phyloP scores from a whole-genome alignment of 2,888 invertebrate genomes.

The Tachina fera region DNA sequence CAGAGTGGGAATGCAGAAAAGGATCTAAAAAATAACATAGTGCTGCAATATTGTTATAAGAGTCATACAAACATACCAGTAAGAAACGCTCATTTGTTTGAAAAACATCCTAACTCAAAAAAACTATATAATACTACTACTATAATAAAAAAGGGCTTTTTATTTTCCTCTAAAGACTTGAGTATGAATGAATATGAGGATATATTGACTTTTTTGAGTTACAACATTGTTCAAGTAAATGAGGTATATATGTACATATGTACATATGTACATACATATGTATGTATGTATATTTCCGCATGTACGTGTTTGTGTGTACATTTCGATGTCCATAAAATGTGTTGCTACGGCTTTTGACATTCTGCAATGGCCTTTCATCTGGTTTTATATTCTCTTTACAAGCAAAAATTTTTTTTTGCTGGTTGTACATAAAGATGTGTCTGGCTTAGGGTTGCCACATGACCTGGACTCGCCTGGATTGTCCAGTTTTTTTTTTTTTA shows the following conservation, averaged over 20 bases:
- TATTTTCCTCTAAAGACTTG: no score
- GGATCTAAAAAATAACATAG: not conserved
- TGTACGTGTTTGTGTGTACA: not conserved
- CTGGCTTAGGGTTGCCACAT: no score
- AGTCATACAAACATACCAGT: not conserved
- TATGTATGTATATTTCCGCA: not conserved
- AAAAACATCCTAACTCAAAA: no score
- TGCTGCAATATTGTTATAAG: not conserved
- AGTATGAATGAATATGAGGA: no score
- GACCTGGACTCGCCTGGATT: no score
- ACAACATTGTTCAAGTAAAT: no score
- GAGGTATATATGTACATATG: not conserved
- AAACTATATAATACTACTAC: no score
- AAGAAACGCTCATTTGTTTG: not conserved
- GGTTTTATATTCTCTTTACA: constrained; percentile 2
- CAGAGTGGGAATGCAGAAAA: no score
- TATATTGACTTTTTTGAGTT: no score
- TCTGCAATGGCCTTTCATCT: constrained; percentile 44
- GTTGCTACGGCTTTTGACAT: constrained; percentile 39
- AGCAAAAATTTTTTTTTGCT: constrained; percentile 14
- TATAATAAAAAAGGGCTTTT: no score
- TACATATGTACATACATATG: not conserved
- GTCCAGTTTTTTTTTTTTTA: no score
- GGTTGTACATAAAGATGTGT: not conserved
- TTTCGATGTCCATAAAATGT: not conserved